Base-by-base conservation (phyloP, 2,113 vertebrate genomes). In the Vombatus ursinus region DNA sequence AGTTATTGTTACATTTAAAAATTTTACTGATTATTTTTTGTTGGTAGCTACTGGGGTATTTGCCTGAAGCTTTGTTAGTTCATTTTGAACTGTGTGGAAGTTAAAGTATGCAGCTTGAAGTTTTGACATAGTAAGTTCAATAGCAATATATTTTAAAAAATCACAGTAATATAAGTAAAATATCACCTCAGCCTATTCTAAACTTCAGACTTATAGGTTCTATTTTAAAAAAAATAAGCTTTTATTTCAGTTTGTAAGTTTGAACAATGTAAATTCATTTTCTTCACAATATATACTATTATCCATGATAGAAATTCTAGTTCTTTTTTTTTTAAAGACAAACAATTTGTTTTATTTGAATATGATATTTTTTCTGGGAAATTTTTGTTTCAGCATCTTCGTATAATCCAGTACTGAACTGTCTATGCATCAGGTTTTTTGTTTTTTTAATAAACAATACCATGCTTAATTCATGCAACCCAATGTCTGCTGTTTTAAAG, bases 341-440 rank as follows among this genome's bases (percentile, higher is more conserved):
- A 90, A 93, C 11, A 1, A 28, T 31, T 14, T 92, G 26, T 61
- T 92, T 93, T 96, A 90, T 95, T 91, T 96, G 96, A 49, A 97
- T 44, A 52, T 92, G 95, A 50, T 37, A 84, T 44, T 95, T 94
- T 96, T 95, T 95, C 96, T 92, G 96, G 94, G 98, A 99, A 98
- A 98, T 98, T 98, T 98, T 94, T 96, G 95, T 97, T 96, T 98
- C 77, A 0, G 52, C 51, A 84, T 96, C 97, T 96, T 94, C 94
- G 91, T 53, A 98, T 90, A 97, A 97, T 96, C 96, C 96, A 97
- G 97, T 7, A 19, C 37, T 77, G 97, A 93, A 96, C 96, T 11
- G 50, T 96, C 92, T 97, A 98, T 97, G 98, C 98, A 98, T 96
- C 96, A 97, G 98, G 98, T 97, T 98, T 96, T 96, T 97, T 49